These are phyloP conservation scores for Synanthedon formicaeformis DNA, from an alignment of 2,888 invertebrate genomes.

Conservation along the genomic window DNA sequence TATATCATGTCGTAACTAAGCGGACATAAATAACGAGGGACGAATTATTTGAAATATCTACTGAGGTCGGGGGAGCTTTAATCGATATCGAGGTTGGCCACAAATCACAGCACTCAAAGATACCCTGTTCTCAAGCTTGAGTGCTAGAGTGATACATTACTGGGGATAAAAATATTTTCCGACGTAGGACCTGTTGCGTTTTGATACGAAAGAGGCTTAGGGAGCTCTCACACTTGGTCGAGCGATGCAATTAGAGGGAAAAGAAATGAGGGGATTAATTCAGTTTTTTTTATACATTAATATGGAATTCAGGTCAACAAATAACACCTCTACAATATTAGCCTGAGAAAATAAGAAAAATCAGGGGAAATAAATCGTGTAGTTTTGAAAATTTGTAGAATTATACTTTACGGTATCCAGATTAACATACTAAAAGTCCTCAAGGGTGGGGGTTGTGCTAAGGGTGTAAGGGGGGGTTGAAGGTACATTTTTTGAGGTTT, in stretches of 20 bases:
- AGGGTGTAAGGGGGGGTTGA: too few relatives aligned
- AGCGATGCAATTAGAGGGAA: neutral
- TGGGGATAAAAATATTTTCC: conserved; percentile 59
- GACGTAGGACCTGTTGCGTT: conserved; percentile 53
- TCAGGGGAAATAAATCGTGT: too few relatives aligned
- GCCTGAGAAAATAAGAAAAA: too few relatives aligned
- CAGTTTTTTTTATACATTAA: too few relatives aligned
- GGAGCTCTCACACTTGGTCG: conserved; percentile 1
- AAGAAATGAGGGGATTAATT: too few relatives aligned
- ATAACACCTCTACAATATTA: too few relatives aligned
- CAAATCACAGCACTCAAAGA: conserved; percentile 10
- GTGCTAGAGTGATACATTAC: conserved; percentile 52
- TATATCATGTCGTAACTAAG: conserved; percentile 32
- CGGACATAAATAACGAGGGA: conserved; percentile 37
- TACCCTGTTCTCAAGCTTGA: conserved; percentile 21
- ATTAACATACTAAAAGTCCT: too few relatives aligned
- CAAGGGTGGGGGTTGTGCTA: too few relatives aligned
- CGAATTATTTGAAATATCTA: conserved; percentile 31
- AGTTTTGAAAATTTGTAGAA: too few relatives aligned
- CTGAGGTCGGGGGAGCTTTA: conserved; percentile 14
- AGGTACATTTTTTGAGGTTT: too few relatives aligned
- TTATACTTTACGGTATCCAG: too few relatives aligned
- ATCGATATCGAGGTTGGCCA: conserved; percentile 30
- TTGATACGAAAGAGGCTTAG: conserved; percentile 32
- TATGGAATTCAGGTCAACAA: too few relatives aligned